Base-by-base conservation (phyloP, 2,888 invertebrate genomes). In the Mythimna ferrago region DNA sequence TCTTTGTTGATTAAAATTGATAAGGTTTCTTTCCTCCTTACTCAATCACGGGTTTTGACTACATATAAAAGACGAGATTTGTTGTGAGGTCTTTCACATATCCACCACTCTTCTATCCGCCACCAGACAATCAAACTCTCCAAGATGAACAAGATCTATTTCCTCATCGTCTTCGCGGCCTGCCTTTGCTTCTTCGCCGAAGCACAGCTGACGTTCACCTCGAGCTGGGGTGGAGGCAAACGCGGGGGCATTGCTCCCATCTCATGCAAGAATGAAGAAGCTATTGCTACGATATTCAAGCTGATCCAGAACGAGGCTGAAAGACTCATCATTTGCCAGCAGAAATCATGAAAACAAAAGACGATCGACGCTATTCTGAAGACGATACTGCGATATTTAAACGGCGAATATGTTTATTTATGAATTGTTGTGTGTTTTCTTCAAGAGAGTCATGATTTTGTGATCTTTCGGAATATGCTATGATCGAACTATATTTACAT, bases 171-270 rank as follows among this genome's bases (percentile, higher is more conserved):
- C 63, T 62, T 94, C 56, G 79, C 93, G 56, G 93, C 92, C 2
- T 93, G 91, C 84, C 54, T 93, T 54, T 91, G 90, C 73, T 60
- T 93, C 19, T 79, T 88, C 41, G 86, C 89, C 19, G 90, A 94
- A 9, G 97, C 95, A 0, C 97, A 97, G 84, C 88, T 97, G 54
- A 97, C 97, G 10, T 97, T 97, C 87, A 97, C 97, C 0, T 96
- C 97, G 0, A 95, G 94, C 67, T 97, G 97, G 97, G 96, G 93
- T 90, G 95, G 93, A 90, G 95, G 57, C 19, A 95, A 95, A 79
- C 92, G 97, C 58, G 88, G 88, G 11, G 72, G 89, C 14, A 82
- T 89, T 14, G 89, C 73, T 0, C 75, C 92, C 0, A 76, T 92
- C 70, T 88, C 90, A 66, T 95, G 95, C 84, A 89, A 93, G 58